Conservation (phyloP, 2,113 vertebrate species). For the Baryphthengus martii region DNA sequence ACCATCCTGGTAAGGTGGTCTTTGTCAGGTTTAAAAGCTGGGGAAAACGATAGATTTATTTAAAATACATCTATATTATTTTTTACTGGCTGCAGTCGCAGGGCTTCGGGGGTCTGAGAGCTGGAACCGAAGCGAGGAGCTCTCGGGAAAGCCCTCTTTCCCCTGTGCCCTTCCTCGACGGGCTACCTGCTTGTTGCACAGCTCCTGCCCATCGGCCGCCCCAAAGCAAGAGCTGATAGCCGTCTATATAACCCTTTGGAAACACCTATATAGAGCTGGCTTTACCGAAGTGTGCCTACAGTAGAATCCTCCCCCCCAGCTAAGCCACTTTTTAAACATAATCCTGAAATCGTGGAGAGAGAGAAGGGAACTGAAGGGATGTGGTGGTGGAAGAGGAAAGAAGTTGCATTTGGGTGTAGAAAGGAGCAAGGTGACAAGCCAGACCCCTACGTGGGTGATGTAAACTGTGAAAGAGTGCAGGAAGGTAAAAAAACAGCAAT, state of each 20-base stretch:
- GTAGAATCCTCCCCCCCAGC: neutral
- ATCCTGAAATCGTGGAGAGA: neutral
- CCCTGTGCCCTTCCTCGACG: neutral
- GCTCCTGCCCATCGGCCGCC: neutral
- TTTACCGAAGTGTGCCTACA: neutral
- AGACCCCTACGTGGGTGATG: neutral
- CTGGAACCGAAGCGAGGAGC: neutral
- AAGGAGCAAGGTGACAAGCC: neutral
- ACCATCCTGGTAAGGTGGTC: neutral
- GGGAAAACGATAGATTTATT: neutral
- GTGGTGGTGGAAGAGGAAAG: neutral
- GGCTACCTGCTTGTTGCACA: slow-evolving; percentile 2
- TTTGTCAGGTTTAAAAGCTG: neutral
- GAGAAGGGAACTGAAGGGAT: neutral
- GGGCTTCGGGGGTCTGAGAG: neutral
- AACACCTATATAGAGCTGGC: neutral
- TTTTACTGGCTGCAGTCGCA: neutral
- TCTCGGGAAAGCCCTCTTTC: neutral
- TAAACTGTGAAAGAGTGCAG: neutral
- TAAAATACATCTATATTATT: neutral
- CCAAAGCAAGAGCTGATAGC: neutral
- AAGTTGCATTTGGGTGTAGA: neutral
- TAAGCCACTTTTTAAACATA: neutral
- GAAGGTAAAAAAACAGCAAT: slow-evolving; percentile 1
- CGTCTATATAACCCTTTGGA: neutral